Evolutionary conservation across 1,140 invertebrate genomes (phyloP).

Genomic region (Dendroctonus ponderosae): DNA sequence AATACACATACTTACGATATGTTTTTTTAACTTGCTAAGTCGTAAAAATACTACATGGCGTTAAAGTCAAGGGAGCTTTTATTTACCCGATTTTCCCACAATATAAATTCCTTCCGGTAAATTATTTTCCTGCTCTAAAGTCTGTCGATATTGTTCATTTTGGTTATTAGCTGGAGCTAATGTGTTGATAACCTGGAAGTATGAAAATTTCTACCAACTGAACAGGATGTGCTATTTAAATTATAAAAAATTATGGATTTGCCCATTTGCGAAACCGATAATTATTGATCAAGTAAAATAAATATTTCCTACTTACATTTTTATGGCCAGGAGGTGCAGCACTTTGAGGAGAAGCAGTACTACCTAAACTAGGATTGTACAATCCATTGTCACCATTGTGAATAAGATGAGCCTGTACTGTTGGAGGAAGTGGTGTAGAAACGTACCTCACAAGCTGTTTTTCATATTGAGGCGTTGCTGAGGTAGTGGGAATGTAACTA

Average conservation of each 20-base stretch:
- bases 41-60: no score
- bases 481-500: constrained; percentile 17
- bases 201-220: not conserved
- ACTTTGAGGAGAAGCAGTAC: not conserved
- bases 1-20: no score
- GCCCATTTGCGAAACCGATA: not conserved
- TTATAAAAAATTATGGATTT: no score
- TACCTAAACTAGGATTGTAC: not conserved
- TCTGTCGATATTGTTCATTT: constrained; percentile 17
- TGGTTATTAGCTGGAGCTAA: constrained; percentile 1
- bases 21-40: no score
- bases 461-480: constrained; percentile 9
- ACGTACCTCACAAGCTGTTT: constrained; percentile 10
- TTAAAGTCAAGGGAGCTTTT: not conserved
- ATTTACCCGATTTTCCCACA: constrained; percentile 22
- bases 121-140: constrained; percentile 24
- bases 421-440: constrained; percentile 16
- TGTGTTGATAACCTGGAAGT: constrained; percentile 12
- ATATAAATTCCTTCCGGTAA: constrained; percentile 31
- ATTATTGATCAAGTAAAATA: not conserved
- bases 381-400: constrained; percentile 17
- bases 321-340: not conserved
- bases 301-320: constrained; percentile 17
- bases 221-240: not conserved
- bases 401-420: constrained; percentile 8